Conservation (phyloP, 1,140 invertebrate genomes). For the Drosophila santomea region DNA sequence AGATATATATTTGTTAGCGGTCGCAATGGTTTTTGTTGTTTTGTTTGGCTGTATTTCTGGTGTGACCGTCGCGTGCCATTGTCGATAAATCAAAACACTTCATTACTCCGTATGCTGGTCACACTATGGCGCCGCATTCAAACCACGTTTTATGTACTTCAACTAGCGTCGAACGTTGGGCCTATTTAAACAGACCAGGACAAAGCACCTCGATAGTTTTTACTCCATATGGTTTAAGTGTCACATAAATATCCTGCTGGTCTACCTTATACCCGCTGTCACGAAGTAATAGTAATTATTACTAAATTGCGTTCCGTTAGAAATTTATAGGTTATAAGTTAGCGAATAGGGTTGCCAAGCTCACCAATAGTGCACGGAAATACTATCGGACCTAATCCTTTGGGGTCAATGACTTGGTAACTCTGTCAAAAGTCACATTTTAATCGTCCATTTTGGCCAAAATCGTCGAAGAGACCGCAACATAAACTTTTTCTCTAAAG, state of each 20-base stretch:
- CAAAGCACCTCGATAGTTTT: no score
- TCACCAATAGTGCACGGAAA: no score
- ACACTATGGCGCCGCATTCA: neutral
- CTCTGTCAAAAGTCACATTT: neutral
- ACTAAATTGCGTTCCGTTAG: no score
- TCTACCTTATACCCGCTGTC: no score
- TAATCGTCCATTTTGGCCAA: conserved; percentile 16
- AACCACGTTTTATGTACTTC: neutral
- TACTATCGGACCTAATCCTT: neutral
- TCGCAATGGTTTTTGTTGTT: conserved; percentile 19
- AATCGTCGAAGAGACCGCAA: no score
- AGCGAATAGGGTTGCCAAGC: neutral
- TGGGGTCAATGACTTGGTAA: conserved; percentile 1
- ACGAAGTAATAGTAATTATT: no score
- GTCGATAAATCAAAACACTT: neutral
- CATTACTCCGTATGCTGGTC: neutral
- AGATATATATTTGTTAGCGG: conserved; percentile 28
- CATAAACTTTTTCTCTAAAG: neutral
- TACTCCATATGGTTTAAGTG: no score
- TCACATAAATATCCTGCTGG: no score
- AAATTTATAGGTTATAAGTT: neutral
- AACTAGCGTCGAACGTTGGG: no score
- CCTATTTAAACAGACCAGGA: no score
- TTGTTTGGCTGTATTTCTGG: conserved; percentile 24
- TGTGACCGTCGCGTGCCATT: neutral